Evolutionary conservation across 2,797 vertebrate genomes (phyloP).

Genomic region (Gephyroberyx darwinii): DNA sequence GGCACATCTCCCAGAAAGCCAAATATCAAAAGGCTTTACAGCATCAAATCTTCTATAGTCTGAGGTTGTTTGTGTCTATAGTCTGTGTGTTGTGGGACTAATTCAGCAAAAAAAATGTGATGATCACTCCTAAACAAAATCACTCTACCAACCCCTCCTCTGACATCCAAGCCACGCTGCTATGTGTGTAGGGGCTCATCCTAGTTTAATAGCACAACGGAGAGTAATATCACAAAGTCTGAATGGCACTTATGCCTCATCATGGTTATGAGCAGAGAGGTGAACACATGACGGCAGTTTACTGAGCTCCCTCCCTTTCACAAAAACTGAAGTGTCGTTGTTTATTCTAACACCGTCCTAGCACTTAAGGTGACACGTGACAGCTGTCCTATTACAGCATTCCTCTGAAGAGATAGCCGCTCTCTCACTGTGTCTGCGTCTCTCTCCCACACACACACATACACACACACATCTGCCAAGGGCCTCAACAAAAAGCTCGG

Average conservation of each 20-base stretch:
- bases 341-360: conserved; percentile 1
- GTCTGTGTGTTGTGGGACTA: background rate
- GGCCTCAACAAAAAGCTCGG: conserved; percentile 37
- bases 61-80: too few relatives aligned
- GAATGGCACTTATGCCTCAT: background rate
- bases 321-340: conserved; percentile 4
- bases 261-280: background rate
- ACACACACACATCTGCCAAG: conserved; percentile 6
- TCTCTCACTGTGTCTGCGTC: background rate
- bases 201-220: background rate
- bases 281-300: background rate
- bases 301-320: background rate
- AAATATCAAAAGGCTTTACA: conserved; percentile 12
- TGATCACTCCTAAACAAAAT: too few relatives aligned
- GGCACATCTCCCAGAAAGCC: background rate
- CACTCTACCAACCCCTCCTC: too few relatives aligned
- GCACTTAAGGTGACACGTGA: conserved; percentile 16
- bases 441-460: background rate
- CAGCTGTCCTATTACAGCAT: background rate
- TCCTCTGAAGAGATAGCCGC: conserved; percentile 1
- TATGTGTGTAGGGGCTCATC: too few relatives aligned
- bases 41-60: background rate
- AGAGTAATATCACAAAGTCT: background rate
- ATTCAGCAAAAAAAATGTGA: too few relatives aligned
- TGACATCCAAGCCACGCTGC: too few relatives aligned